Conservation (phyloP, 1,140 invertebrate genomes). For the Carposina sasakii region DNA sequence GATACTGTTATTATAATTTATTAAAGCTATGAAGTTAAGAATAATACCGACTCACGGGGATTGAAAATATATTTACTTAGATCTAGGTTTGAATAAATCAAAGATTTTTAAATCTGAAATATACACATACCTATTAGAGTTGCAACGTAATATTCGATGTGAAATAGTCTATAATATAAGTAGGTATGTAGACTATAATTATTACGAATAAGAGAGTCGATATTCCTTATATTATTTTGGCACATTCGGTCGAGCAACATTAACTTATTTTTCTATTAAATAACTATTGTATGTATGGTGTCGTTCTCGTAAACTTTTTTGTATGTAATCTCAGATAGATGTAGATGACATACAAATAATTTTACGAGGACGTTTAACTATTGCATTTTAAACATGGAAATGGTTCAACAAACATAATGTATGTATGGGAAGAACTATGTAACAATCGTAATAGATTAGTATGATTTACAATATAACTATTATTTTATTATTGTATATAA, state of each 20-base stretch:
- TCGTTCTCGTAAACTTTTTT: conserved; percentile 26
- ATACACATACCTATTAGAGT: background rate
- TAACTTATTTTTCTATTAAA: conserved; percentile 55
- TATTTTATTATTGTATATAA: conserved; percentile 34
- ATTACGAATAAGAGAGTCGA: conserved; percentile 41
- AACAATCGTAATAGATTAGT: conserved; percentile 62
- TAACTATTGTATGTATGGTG: conserved; percentile 61
- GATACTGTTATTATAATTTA: conserved; percentile 66
- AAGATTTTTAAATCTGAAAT: background rate
- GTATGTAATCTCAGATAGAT: too few relatives aligned
- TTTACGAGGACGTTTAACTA: conserved; percentile 44
- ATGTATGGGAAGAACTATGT: conserved; percentile 66
- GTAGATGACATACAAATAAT: conserved; percentile 23
- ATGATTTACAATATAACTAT: conserved; percentile 57
- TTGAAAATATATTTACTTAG: background rate
- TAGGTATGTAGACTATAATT: conserved; percentile 29
- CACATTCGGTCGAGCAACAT: conserved; percentile 51
- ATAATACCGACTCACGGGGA: conserved; percentile 57
- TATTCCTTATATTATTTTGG: conserved; percentile 48
- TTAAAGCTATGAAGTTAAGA: conserved; percentile 67
- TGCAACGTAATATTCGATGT: background rate
- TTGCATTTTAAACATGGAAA: conserved; percentile 68
- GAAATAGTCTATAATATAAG: background rate
- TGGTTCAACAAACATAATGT: conserved; percentile 65
- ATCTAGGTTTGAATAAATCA: background rate